Percentiles rank a stretch among this genome's conserved stretches.
Evolutionary conservation across 1,140 invertebrate genomes (phyloP).

Genomic region (Cylas formicarius): DNA sequence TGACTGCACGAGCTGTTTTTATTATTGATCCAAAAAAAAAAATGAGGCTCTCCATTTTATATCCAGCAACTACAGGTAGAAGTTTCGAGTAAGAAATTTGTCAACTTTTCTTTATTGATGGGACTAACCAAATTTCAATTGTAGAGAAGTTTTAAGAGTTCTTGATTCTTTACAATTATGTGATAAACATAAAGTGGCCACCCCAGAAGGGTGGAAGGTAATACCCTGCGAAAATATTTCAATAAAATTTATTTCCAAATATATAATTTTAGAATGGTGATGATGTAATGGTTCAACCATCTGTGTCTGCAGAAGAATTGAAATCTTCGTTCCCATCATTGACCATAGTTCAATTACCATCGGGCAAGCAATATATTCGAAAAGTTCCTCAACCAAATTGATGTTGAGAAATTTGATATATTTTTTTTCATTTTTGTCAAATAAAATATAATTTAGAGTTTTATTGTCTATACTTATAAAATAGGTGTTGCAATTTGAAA

Average conservation of each 20-base stretch:
- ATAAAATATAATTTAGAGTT: too few species aligned
- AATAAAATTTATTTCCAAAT: slow-evolving; percentile 8
- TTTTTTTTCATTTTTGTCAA: too few species aligned
- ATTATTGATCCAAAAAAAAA: slow-evolving; percentile 82
- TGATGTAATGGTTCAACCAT: slow-evolving; percentile 77
- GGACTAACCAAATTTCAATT: slow-evolving; percentile 35
- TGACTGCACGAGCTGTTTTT: slow-evolving; percentile 79
- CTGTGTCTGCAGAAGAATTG: slow-evolving; percentile 62
- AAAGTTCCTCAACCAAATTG: slow-evolving; percentile 51
- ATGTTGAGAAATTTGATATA: too few species aligned
- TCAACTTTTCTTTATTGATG: background rate
- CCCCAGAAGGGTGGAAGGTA: slow-evolving; percentile 83
- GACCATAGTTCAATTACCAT: slow-evolving; percentile 64
- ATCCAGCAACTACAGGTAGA: slow-evolving; percentile 84
- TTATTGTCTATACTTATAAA: too few species aligned
- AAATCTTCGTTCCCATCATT: slow-evolving; percentile 60
- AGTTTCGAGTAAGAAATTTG: slow-evolving; percentile 73
- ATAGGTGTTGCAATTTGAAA: too few species aligned
- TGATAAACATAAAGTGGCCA: slow-evolving; percentile 66
- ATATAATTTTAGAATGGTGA: slow-evolving; percentile 57
- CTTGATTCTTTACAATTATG: slow-evolving; percentile 85
- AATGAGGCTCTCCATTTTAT: slow-evolving; percentile 78
- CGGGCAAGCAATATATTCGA: slow-evolving; percentile 71
- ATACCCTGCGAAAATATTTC: slow-evolving; percentile 28
- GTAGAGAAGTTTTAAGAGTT: slow-evolving; percentile 80